Percentiles rank a stretch among this genome's conserved stretches.
Conservation (phyloP, 2,888 invertebrate species). For the Neoitamus cyanurus region DNA sequence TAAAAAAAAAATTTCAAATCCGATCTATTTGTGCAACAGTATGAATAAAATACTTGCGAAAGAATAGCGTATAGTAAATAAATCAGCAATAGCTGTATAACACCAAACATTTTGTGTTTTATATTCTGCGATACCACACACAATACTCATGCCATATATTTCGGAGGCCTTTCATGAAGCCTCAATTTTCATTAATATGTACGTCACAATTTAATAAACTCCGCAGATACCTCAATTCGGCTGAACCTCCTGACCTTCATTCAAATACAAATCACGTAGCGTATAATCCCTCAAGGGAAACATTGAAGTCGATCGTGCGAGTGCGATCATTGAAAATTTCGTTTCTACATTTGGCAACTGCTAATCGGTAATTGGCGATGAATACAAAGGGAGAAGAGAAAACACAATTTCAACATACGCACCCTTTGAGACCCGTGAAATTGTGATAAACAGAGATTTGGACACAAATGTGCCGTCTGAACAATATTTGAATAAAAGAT, state of each 20-base stretch:
- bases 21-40: background rate
- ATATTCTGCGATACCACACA: background rate
- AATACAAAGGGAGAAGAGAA: background rate
- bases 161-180: background rate
- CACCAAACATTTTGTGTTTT: background rate
- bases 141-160: background rate
- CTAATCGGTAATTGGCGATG: background rate
- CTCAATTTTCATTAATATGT: background rate
- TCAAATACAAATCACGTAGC: background rate
- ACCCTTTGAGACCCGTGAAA: background rate
- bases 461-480: background rate
- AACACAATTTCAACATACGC: background rate
- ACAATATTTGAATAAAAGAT: conserved; percentile 15
- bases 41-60: background rate
- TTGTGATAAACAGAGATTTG: background rate
- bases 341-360: background rate
- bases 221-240: background rate
- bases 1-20: background rate
- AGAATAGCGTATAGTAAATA: background rate
- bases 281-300: background rate
- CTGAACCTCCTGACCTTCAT: background rate
- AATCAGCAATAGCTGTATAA: background rate
- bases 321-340: background rate
- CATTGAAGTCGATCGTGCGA: background rate
- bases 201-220: background rate